phyloP scores from a whole-genome alignment of 2,888 invertebrate genomes.

The Norana najaformis region DNA sequence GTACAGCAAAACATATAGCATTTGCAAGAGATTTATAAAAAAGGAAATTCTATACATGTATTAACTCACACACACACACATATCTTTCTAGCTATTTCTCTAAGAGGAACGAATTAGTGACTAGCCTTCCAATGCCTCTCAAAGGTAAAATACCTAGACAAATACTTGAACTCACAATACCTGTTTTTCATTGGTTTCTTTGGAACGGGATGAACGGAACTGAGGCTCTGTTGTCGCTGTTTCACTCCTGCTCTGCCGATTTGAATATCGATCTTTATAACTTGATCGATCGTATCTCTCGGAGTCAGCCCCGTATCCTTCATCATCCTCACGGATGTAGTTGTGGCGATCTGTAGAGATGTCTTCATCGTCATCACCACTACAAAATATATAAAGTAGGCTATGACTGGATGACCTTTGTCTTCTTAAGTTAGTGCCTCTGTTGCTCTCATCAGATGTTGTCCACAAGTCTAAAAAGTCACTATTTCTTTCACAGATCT shows the following conservation, averaged over 20 bases:
- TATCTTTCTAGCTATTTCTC: too few relatives aligned
- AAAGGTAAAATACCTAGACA: not conserved
- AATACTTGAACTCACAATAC: not conserved
- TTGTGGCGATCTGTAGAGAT: not conserved
- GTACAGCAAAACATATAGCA: too few relatives aligned
- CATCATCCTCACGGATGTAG: not conserved
- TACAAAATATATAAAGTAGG: not conserved
- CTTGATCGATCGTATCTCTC: not conserved
- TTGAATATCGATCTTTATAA: not conserved
- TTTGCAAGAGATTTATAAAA: too few relatives aligned
- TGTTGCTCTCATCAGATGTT: too few relatives aligned
- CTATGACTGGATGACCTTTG: not conserved
- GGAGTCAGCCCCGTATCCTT: not conserved
- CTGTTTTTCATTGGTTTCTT: not conserved
- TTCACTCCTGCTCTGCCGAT: not conserved
- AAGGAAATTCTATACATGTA: too few relatives aligned
- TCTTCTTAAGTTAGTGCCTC: not conserved
- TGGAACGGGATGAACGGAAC: slow-evolving; percentile 17
- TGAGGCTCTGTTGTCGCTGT: not conserved
- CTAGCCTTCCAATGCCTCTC: not conserved
- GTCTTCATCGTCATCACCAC: slow-evolving; percentile 15
- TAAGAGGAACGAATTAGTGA: not conserved
- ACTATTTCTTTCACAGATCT: not conserved
- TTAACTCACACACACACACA: too few relatives aligned
- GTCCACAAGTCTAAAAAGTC: not conserved